A percentile compares a stretch with the other conserved stretches of the same genome.
Evolutionary conservation across 2,888 invertebrate species (phyloP).

Genomic region (Agonopterix alstromeriana): DNA sequence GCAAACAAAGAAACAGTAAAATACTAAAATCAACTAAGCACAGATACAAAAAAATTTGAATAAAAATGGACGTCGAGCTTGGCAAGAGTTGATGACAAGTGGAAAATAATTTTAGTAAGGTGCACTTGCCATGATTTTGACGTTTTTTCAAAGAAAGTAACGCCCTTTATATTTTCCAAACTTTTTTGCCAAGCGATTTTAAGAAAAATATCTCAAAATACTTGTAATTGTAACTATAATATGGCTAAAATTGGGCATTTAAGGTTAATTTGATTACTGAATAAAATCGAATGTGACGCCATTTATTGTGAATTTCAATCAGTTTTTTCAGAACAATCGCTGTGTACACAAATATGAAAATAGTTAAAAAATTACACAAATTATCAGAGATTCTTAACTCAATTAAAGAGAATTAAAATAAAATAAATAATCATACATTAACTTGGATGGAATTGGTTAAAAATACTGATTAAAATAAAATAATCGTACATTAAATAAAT

Average conservation of each 20-base stretch:
- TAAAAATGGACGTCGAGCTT: background rate
- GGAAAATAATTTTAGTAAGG: too few species aligned
- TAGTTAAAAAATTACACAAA: background rate
- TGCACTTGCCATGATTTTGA: too few species aligned
- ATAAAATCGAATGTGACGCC: too few species aligned
- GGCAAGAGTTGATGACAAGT: too few species aligned
- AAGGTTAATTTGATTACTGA: too few species aligned
- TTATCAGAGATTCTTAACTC: background rate
- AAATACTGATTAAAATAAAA: background rate
- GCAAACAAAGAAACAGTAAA: background rate
- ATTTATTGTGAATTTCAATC: background rate
- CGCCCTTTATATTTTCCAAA: too few species aligned
- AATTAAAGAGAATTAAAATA: background rate
- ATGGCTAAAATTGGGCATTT: too few species aligned
- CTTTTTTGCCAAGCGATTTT: too few species aligned
- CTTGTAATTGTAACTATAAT: too few species aligned
- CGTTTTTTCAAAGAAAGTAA: too few species aligned
- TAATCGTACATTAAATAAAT: slow-evolving; percentile 1
- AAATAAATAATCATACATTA: background rate
- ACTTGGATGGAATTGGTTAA: background rate
- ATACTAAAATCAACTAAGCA: background rate
- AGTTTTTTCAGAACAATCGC: background rate
- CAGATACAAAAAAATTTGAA: background rate
- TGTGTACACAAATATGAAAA: background rate
- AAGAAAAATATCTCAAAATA: too few species aligned